phyloP scores from a whole-genome alignment of 2,797 vertebrate species.

The Anomalospiza imberbis region DNA sequence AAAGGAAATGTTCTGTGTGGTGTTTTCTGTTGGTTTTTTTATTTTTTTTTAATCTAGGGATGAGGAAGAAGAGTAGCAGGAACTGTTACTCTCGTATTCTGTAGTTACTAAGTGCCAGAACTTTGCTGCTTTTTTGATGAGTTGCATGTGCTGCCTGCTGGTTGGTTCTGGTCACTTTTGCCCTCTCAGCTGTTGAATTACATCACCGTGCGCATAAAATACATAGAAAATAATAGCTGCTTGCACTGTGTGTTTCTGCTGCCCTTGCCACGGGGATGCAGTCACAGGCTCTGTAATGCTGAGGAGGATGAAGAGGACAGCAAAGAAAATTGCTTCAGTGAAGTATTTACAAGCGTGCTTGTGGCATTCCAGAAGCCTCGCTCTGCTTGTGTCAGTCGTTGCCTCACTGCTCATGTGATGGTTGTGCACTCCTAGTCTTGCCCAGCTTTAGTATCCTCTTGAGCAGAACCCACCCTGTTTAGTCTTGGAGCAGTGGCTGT shows the following conservation, averaged over 20 bases:
- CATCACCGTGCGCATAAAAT: not conserved
- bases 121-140: not conserved
- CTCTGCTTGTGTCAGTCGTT: not conserved
- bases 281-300: not conserved
- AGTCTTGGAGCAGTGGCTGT: not conserved
- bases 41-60: not conserved
- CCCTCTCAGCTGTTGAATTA: not conserved
- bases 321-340: not conserved
- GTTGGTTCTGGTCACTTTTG: not conserved
- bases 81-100: not conserved
- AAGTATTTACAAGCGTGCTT: not conserved
- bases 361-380: not conserved
- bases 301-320: not conserved
- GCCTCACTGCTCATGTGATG: not conserved
- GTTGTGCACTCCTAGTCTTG: not conserved
- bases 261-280: not conserved
- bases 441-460: not conserved
- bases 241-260: not conserved
- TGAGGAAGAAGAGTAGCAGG: not conserved
- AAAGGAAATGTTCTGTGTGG: not conserved
- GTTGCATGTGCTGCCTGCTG: not conserved
- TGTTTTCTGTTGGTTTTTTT: not conserved
- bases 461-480: not conserved
- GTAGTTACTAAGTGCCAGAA: not conserved
- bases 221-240: not conserved